phyloP scores from a whole-genome alignment of 2,888 invertebrate species.

The Protodeltote pygarga region DNA sequence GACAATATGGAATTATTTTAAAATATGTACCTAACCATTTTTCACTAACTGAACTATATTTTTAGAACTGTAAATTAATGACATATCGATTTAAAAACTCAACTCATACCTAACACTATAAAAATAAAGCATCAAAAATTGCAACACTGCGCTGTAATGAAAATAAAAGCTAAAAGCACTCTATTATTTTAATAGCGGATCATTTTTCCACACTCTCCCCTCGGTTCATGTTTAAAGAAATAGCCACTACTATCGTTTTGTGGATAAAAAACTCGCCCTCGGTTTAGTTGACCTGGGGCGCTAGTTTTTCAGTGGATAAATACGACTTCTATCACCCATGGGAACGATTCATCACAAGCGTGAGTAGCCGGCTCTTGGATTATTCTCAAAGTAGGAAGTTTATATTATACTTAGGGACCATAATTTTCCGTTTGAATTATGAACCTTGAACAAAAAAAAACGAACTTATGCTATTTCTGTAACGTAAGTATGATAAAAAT shows the following conservation, averaged over 20 bases:
- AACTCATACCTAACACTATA: not conserved
- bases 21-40: too few relatives aligned
- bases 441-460: not conserved
- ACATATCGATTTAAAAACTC: too few relatives aligned
- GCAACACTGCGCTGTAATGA: constrained; percentile 24
- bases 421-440: constrained; percentile 48
- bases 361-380: constrained; percentile 40
- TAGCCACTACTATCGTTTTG: constrained; percentile 44
- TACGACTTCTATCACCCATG: constrained; percentile 41
- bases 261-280: constrained; percentile 42
- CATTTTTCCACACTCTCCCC: constrained; percentile 47
- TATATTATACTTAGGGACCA: constrained; percentile 48
- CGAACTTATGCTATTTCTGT: constrained; percentile 13
- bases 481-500: not conserved
- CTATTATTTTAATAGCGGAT: constrained; percentile 51
- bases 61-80: too few relatives aligned
- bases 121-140: constrained; percentile 9
- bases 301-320: constrained; percentile 45
- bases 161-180: constrained; percentile 46
- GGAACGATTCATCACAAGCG: constrained; percentile 60
- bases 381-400: constrained; percentile 39
- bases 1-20: too few relatives aligned
- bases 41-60: too few relatives aligned
- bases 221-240: constrained; percentile 50
- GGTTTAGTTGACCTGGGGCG: constrained; percentile 46